A percentile compares a stretch with the other conserved stretches of the same genome.
phyloP scores from a whole-genome alignment of 2,113 vertebrate genomes.

The Dipodomys spectabilis region DNA sequence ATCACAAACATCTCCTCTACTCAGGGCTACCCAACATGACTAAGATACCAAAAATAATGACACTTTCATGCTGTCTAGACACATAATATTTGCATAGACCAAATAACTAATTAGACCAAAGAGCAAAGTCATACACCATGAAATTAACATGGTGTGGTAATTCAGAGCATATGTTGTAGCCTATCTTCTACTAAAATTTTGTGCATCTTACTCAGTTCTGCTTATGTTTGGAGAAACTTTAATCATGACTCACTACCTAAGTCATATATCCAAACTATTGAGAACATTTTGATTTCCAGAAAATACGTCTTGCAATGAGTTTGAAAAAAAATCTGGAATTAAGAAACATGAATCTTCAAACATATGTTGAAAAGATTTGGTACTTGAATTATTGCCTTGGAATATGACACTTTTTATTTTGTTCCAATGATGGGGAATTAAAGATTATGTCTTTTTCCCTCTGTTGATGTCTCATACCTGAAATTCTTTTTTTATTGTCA shows the following conservation, averaged over 20 bases:
- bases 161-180: neutral
- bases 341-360: neutral
- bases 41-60: neutral
- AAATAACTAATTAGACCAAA: neutral
- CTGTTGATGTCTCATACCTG: too few species aligned
- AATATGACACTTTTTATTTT: neutral
- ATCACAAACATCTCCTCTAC: neutral
- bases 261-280: neutral
- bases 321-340: neutral
- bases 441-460: neutral
- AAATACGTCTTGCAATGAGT: neutral
- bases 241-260: neutral
- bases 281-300: conserved; percentile 31
- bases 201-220: neutral
- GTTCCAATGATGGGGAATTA: neutral
- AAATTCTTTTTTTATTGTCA: too few species aligned
- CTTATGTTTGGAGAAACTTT: neutral
- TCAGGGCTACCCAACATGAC: neutral
- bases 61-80: neutral
- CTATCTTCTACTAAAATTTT: neutral
- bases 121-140: neutral
- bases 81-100: neutral
- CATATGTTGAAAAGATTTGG: neutral
- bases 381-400: neutral
- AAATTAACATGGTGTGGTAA: neutral